Evolutionary conservation across 2,888 invertebrate genomes (phyloP).

Genomic region (Drosophila neotestacea): DNA sequence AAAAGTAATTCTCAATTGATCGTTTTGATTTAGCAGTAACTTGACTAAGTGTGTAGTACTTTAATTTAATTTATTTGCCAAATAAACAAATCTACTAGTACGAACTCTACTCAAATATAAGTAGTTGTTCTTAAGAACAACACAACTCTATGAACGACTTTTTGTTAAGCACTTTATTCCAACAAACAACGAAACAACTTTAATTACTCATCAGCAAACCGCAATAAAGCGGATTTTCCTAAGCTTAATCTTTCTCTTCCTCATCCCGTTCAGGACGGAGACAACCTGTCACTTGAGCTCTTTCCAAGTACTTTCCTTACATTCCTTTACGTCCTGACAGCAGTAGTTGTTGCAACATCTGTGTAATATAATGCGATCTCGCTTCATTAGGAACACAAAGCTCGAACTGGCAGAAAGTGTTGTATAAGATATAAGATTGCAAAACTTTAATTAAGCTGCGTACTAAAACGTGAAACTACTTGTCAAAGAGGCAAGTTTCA

Average conservation of each 20-base stretch:
- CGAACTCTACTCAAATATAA: not conserved
- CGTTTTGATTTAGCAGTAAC: not conserved
- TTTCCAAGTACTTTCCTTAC: slow-evolving; percentile 23
- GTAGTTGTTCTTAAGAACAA: not conserved
- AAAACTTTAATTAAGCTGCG: slow-evolving; percentile 25
- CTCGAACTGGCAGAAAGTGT: not conserved
- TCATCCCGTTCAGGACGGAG: not conserved
- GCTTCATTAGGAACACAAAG: slow-evolving; percentile 21
- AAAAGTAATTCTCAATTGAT: not conserved
- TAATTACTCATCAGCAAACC: slow-evolving; percentile 36
- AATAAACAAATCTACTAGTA: too few relatives aligned
- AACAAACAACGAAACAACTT: slow-evolving; percentile 17
- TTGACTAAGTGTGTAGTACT: not conserved
- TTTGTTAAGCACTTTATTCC: slow-evolving; percentile 28
- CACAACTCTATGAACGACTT: slow-evolving; percentile 1
- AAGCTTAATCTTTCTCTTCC: not conserved
- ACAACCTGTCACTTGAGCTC: slow-evolving; percentile 27
- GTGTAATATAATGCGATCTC: slow-evolving; percentile 37
- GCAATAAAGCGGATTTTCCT: slow-evolving; percentile 50
- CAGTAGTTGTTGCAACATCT: slow-evolving; percentile 15
- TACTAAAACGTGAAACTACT: not conserved
- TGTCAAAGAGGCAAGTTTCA: too few relatives aligned
- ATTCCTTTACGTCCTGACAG: slow-evolving; percentile 12
- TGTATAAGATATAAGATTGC: slow-evolving; percentile 33
- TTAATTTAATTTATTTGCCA: not conserved